Evolutionary conservation across 2,113 vertebrate species (phyloP), one percentile per base, ranked within the genome.

Genomic region (Echinops telfairi): DNA sequence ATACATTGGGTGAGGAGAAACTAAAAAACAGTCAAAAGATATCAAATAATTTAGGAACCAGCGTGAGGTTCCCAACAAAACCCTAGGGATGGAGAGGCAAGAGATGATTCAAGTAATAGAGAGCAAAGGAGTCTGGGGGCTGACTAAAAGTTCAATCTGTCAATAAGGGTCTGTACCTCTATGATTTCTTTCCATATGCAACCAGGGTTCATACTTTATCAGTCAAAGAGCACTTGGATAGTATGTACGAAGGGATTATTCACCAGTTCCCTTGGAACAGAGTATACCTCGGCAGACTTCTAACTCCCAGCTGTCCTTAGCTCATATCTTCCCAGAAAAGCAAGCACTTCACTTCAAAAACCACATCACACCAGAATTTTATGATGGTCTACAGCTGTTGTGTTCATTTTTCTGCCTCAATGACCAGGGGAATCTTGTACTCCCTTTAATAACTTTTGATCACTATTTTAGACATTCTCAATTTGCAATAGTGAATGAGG

Each of bases 371-470:
- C 31, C 77, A 76, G 73, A 68, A 57, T 90, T 85, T 40, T 36
- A 16, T 33, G 43, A 94, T 8, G 92, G 57, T 47, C 22, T 79
- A 71, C 64, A 19, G 31, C 33, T 89, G 83, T 0, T 77, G 31
- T 66, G n/a, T 25, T 80, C 80, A 86, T 83, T 79, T 89, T 85
- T 68, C 31, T 89, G 4, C 47, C 33, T 38, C 71, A 86, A 88
- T 2, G 57, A 92, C 31, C 47, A 90, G 90, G 20, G 5, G 29
- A n/a, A 38, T 43, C 36, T 62, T 62, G 27, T 4, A n/a, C 7
- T 68, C 29, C 53, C 22, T 66, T 81, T 62, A 91, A 73, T 43
- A 87, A 92, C 83, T 76, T 86, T 27, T 73, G 31, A 83, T 81
- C 70, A 40, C 36, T 7, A 10, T n/a, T 11, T 38, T 20, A 89